Conservation (phyloP, 2,113 vertebrate genomes). For the Anoplopoma fimbria region DNA sequence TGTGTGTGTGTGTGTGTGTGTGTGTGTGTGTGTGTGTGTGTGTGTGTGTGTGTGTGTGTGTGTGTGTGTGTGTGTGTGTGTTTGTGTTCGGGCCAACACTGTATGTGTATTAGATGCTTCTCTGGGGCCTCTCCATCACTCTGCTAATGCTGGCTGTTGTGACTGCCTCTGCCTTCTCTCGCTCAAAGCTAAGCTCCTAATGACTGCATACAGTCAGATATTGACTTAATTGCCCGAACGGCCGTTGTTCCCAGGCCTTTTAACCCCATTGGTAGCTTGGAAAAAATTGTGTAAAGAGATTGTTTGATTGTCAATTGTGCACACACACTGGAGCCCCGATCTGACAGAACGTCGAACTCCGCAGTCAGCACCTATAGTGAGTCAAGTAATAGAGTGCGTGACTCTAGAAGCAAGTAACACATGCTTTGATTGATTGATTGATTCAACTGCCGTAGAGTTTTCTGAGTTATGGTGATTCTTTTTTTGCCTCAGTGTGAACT, state of each 20-base stretch:
- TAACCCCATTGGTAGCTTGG: slow-evolving; percentile 58
- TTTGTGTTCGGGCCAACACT: neutral
- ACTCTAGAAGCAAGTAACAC: slow-evolving; percentile 31
- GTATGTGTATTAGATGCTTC: slow-evolving; percentile 47
- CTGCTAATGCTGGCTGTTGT: slow-evolving; percentile 51
- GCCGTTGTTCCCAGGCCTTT: slow-evolving; percentile 66
- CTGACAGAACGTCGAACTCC: slow-evolving; percentile 67
- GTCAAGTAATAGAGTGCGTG: slow-evolving; percentile 50
- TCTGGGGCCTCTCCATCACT: slow-evolving; percentile 66
- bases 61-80: slow-evolving; percentile 10
- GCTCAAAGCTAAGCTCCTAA: slow-evolving; percentile 73
- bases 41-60: neutral
- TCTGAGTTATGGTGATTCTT: slow-evolving; percentile 2
- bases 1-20: neutral
- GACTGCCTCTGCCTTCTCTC: slow-evolving; percentile 53
- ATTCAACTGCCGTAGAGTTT: slow-evolving; percentile 21
- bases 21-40: neutral
- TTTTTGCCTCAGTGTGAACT: slow-evolving; percentile 6
- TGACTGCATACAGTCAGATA: slow-evolving; percentile 72
- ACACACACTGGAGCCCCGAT: slow-evolving; percentile 36
- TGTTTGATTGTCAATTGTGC: slow-evolving; percentile 59
- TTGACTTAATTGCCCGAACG: slow-evolving; percentile 75
- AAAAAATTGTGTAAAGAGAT: slow-evolving; percentile 58
- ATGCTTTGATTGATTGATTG: slow-evolving; percentile 46
- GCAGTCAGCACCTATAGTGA: slow-evolving; percentile 26